Conservation (phyloP, 2,113 vertebrate genomes). For the Coracopsis vasa region DNA sequence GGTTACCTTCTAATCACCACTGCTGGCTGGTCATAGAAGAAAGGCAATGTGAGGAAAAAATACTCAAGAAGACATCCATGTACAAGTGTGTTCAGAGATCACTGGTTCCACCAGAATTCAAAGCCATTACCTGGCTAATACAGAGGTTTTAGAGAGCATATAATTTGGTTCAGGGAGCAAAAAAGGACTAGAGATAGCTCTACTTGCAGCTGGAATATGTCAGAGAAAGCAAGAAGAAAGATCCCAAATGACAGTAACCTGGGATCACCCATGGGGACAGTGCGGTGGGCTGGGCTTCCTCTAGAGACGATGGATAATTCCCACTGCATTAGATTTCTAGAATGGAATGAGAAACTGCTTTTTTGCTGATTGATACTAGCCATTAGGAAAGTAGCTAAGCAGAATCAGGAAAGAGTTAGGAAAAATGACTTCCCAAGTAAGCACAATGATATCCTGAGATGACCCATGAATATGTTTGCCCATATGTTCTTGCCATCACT, state of each 20-base stretch:
- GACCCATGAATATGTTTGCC: background rate
- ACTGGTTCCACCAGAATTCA: background rate
- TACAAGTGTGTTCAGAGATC: background rate
- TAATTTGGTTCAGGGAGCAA: background rate
- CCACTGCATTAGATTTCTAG: background rate
- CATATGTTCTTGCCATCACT: background rate
- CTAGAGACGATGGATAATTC: background rate
- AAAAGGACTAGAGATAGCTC: background rate
- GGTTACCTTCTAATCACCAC: background rate
- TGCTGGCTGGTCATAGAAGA: background rate
- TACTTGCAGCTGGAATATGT: background rate
- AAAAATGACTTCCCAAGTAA: background rate
- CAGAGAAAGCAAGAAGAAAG: background rate
- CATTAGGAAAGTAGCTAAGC: background rate
- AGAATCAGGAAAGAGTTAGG: background rate
- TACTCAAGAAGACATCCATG: background rate
- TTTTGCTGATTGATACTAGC: background rate
- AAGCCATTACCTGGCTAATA: background rate
- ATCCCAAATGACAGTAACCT: background rate
- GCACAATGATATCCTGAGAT: background rate
- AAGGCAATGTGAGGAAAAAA: background rate
- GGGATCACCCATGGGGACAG: background rate
- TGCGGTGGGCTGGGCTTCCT: background rate
- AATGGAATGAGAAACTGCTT: background rate
- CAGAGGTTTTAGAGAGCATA: background rate